A percentile compares a stretch with the other conserved stretches of the same genome.
Evolutionary conservation across 1,140 invertebrate genomes (phyloP).

Genomic region (Lepidurus arcticus): DNA sequence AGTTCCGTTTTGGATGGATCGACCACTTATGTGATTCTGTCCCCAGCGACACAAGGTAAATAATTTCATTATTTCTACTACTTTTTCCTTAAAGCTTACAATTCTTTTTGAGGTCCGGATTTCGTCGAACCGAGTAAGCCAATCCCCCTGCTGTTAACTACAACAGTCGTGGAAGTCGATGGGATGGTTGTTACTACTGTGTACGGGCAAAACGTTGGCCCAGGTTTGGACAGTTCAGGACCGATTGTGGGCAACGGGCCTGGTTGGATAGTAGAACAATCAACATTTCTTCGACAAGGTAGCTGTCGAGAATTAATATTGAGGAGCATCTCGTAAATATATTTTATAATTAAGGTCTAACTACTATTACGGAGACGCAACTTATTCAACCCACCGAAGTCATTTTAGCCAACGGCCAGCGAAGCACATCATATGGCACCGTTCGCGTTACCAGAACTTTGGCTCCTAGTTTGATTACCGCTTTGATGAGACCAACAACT

Average conservation of each 20-base stretch:
- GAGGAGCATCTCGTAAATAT: not conserved
- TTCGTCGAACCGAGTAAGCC: not conserved
- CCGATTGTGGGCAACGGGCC: not conserved
- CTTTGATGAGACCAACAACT: not conserved
- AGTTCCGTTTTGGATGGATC: not conserved
- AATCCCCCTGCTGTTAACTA: not conserved
- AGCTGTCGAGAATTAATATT: not conserved
- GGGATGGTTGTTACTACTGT: not conserved
- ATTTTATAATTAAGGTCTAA: not conserved
- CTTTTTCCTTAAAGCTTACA: not conserved
- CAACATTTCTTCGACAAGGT: not conserved
- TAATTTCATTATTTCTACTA: not conserved
- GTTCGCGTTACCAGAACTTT: not conserved
- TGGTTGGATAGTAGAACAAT: not conserved
- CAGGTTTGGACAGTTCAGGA: not conserved
- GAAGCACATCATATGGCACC: not conserved
- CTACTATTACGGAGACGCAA: not conserved
- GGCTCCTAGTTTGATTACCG: not conserved
- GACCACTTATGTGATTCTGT: not conserved
- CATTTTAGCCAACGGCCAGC: not conserved
- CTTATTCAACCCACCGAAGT: not conserved
- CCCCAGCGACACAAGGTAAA: not conserved
- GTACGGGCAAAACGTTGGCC: conserved; percentile 4
- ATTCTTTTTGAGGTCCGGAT: not conserved
- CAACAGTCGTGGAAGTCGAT: not conserved